Evolutionary conservation across 2,888 invertebrate species (phyloP), one percentile per base, ranked within the genome.

Genomic region (Apamea monoglypha): DNA sequence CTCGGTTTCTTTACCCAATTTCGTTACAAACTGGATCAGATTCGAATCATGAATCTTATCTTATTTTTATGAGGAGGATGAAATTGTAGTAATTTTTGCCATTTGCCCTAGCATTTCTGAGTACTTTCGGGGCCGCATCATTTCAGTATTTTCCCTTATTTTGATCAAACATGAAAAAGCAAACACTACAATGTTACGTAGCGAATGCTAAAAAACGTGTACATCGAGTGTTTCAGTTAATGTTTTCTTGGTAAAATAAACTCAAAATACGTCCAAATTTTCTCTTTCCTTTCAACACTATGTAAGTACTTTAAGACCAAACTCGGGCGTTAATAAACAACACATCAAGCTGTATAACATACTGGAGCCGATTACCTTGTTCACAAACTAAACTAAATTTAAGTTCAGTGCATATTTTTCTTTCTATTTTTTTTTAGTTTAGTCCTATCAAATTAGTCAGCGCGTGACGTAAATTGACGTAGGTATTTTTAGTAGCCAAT

Each of bases 1-100:
- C 74, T 74, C 68, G 75, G 77, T 85, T 80, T 80, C 76, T 87
- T 86, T 83, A 72, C 80, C 74, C 40, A 81, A 74, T 86, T 85
- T 50, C 44, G 47, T 72, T 84, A 76, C 76, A 78, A 74, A 77
- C 61, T 76, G 74, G 75, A 76, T 83, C 73, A 76, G 84, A 80
- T 86, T 70, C 69, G 66, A 68, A 81, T 73, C 86, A 76, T 74
- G 84, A 76, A 76, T 76, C 56, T 75, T 63, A 74, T 79, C 50
- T 61, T 29, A 21, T 75, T 86, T 40, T 85, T 83, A 85, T 68
- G 71, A n/a, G 50, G 67, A 71, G 74, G n/a, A 76, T 86, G 67
- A 76, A 68, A 68, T 29, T 73, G 53, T 66, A 61, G 69, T 73
- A 73, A 69, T 69, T 10, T 72, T 61, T 74, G 59, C 53, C 21